phyloP scores from a whole-genome alignment of 2,113 vertebrate genomes.

The Holacanthus passer region DNA sequence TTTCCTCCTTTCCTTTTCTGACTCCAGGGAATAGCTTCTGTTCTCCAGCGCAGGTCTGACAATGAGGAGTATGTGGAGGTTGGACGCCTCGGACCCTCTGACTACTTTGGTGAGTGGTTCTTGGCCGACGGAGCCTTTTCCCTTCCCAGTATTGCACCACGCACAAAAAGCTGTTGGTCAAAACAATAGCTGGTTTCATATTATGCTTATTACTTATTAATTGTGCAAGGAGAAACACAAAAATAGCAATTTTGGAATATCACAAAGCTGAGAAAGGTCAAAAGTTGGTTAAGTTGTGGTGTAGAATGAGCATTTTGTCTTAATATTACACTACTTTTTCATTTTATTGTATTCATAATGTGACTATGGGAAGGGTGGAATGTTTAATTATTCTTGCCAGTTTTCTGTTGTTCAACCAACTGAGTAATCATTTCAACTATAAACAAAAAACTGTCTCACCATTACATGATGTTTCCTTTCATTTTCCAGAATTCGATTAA shows the following conservation, averaged over 20 bases:
- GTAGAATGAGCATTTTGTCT: background rate
- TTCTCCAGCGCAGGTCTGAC: constrained; percentile 96
- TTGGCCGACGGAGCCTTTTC: background rate
- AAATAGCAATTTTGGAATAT: background rate
- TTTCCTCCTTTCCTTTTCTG: constrained; percentile 41
- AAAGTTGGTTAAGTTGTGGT: background rate
- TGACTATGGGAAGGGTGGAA: background rate
- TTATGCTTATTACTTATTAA: background rate
- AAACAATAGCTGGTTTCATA: background rate
- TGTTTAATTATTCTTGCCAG: background rate
- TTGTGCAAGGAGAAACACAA: background rate
- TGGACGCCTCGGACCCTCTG: constrained; percentile 94
- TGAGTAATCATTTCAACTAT: too few relatives aligned
- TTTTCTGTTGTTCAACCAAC: too few relatives aligned
- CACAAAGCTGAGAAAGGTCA: background rate
- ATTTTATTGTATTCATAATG: background rate
- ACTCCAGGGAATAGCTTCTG: constrained; percentile 93
- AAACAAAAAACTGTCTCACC: too few relatives aligned
- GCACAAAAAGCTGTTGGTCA: background rate
- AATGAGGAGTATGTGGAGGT: constrained; percentile 97
- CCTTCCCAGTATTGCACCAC: background rate
- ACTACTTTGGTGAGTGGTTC: constrained; percentile 94
- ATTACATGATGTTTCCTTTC: background rate
- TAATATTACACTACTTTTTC: background rate
- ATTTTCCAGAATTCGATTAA: background rate